Evolutionary conservation across 2,797 vertebrate species (phyloP).

Genomic region (Monodelphis domestica): DNA sequence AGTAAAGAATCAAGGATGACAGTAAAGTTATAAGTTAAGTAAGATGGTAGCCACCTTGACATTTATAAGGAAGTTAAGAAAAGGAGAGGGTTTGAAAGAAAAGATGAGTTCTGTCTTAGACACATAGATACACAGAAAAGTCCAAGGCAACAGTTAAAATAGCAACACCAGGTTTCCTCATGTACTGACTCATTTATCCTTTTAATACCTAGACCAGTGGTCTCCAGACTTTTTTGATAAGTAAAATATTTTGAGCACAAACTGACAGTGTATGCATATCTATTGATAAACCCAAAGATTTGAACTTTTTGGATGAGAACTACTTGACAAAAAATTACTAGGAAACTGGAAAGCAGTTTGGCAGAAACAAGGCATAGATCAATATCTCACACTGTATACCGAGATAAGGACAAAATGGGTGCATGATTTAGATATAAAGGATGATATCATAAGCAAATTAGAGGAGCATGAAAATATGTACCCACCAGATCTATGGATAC

Average conservation of each 20-base stretch:
- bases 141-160: background rate
- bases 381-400: background rate
- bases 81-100: background rate
- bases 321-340: background rate
- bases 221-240: background rate
- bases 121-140: background rate
- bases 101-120: background rate
- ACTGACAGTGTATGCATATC: background rate
- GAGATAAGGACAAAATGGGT: background rate
- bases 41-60: background rate
- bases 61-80: background rate
- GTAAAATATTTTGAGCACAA: background rate
- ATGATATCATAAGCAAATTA: background rate
- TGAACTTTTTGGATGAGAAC: background rate
- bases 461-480: background rate
- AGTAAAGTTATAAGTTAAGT: background rate
- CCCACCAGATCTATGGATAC: background rate
- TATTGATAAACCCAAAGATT: background rate
- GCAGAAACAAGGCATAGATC: background rate
- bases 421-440: background rate
- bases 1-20: background rate
- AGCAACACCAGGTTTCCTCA: background rate
- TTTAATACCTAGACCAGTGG: background rate
- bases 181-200: background rate
- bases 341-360: background rate